Conservation (phyloP, 2,113 vertebrate genomes). For the Chauna torquata region DNA sequence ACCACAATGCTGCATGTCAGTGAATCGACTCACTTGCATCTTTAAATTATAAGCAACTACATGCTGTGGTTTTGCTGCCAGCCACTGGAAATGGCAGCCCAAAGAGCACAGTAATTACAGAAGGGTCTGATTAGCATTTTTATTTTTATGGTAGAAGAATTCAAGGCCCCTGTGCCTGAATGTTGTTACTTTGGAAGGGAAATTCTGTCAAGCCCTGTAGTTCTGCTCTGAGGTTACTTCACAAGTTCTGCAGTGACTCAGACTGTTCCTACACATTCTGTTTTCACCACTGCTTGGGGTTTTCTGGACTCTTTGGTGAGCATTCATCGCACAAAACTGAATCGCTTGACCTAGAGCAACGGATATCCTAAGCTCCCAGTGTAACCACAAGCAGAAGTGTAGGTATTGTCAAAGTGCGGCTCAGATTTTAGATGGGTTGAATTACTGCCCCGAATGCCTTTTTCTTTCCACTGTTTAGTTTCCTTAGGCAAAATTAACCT, state of each 20-base stretch:
- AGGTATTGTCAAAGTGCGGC: not conserved
- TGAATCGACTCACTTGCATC: not conserved
- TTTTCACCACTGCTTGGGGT: not conserved
- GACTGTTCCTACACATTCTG: not conserved
- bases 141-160: not conserved
- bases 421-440: not conserved
- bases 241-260: constrained; percentile 1
- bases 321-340: not conserved
- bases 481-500: not conserved
- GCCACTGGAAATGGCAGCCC: not conserved
- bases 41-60: not conserved
- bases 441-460: not conserved
- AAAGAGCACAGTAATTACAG: not conserved
- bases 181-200: not conserved
- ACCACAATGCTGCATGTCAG: not conserved
- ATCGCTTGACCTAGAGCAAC: not conserved
- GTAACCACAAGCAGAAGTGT: not conserved
- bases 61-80: not conserved
- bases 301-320: not conserved
- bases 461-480: not conserved
- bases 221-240: not conserved
- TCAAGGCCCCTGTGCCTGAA: not conserved
- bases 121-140: not conserved
- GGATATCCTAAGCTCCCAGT: not conserved
- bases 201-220: not conserved